These are phyloP conservation scores for Cephus sareptanus DNA, from an alignment of 2,888 invertebrate genomes.

Conservation along the genomic window DNA sequence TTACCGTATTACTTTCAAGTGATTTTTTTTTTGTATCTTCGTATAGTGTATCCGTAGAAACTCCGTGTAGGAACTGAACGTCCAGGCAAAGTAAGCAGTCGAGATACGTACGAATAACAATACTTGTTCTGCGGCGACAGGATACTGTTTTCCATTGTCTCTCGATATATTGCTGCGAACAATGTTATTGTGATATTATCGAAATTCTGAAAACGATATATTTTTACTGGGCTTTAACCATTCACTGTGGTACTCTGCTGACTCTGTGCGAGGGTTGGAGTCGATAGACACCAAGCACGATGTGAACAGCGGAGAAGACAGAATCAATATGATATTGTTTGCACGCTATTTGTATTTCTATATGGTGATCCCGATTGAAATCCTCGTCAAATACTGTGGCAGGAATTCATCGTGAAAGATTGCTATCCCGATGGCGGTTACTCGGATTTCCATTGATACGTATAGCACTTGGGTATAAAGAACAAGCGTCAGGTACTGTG, in stretches of 20 bases:
- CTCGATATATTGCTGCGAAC: background rate
- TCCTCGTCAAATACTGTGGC: background rate
- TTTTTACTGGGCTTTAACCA: background rate
- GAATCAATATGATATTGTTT: constrained; percentile 17
- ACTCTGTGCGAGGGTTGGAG: background rate
- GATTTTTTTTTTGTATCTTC: background rate
- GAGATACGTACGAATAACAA: background rate
- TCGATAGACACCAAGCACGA: background rate
- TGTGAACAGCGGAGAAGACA: constrained; percentile 1
- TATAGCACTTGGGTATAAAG: background rate
- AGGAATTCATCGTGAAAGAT: background rate
- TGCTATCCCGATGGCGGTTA: background rate
- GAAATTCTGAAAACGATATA: background rate
- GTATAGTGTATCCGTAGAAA: background rate
- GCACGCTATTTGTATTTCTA: constrained; percentile 8
- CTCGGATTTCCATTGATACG: background rate
- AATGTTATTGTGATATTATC: background rate
- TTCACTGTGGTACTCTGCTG: background rate
- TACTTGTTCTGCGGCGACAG: background rate
- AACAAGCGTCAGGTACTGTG: background rate
- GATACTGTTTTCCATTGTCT: background rate
- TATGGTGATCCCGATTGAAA: background rate
- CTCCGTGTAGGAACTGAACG: background rate
- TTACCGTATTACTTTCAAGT: background rate
- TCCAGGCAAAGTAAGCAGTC: background rate